Evolutionary conservation across 2,113 vertebrate species (phyloP).

Genomic region (Engraulis encrasicolus): DNA sequence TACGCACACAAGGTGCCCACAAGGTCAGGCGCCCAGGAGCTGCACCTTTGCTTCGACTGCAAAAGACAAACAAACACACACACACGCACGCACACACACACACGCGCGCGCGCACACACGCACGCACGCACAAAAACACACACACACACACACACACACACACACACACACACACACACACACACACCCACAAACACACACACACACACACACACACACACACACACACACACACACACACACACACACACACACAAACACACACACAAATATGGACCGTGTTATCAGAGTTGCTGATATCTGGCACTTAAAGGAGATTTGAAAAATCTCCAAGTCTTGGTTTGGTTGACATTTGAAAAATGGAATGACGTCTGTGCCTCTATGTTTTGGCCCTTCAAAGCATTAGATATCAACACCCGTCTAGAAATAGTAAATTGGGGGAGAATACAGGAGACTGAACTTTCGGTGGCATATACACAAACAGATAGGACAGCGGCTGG

Average conservation of each 20-base stretch:
- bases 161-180: not conserved
- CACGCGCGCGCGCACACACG: not conserved
- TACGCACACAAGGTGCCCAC: not conserved
- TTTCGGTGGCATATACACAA: not conserved
- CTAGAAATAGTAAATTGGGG: not conserved
- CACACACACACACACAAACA: not conserved
- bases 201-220: slow-evolving; percentile 39
- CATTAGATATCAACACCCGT: not conserved
- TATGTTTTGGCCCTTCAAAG: too few relatives aligned
- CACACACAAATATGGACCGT: not conserved
- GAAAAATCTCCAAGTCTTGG: not conserved
- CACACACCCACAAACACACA: too few relatives aligned
- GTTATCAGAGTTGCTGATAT: not conserved
- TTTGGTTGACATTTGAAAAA: too few relatives aligned
- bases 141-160: slow-evolving; percentile 1
- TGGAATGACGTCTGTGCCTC: too few relatives aligned
- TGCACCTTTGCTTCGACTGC: slow-evolving; percentile 54
- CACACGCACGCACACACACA: slow-evolving; percentile 24
- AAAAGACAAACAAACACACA: not conserved
- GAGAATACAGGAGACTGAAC: not conserved
- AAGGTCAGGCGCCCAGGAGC: slow-evolving; percentile 46
- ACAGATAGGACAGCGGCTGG: not conserved
- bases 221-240: slow-evolving; percentile 26
- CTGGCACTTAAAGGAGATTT: not conserved
- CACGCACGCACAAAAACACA: slow-evolving; percentile 1